A percentile compares a stretch with the other conserved stretches of the same genome.
phyloP scores from a whole-genome alignment of 2,888 invertebrate genomes.

The Unio pictorum region DNA sequence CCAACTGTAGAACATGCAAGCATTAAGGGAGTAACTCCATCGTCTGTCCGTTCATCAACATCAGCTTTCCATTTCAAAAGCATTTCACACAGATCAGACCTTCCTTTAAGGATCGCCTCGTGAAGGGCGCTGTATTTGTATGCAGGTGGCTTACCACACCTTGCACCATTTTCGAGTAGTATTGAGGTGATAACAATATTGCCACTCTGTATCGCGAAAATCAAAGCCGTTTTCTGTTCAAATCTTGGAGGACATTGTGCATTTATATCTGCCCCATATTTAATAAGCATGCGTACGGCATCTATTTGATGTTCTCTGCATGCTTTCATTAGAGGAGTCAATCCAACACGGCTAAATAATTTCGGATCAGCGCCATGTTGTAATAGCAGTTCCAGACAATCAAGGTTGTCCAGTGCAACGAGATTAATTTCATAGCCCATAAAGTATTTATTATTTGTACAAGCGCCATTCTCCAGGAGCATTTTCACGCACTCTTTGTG shows the following conservation, averaged over 20 bases:
- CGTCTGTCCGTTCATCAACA: constrained; percentile 71
- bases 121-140: constrained; percentile 86
- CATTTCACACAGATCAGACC: constrained; percentile 60
- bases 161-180: constrained; percentile 86
- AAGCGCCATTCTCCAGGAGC: constrained; percentile 87
- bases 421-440: constrained; percentile 92
- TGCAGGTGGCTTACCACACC: constrained; percentile 77
- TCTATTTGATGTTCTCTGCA: constrained; percentile 74
- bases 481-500: constrained; percentile 79
- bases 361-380: constrained; percentile 91
- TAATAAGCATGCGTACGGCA: constrained; percentile 76
- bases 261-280: constrained; percentile 89
- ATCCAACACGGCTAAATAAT: constrained; percentile 86
- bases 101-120: constrained; percentile 81
- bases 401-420: constrained; percentile 82
- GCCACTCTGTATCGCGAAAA: constrained; percentile 89
- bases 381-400: constrained; percentile 86
- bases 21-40: constrained; percentile 71
- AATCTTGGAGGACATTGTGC: constrained; percentile 88
- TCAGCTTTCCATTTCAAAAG: constrained; percentile 72
- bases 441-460: constrained; percentile 93
- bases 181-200: constrained; percentile 81
- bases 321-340: constrained; percentile 93
- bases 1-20: constrained; percentile 67
- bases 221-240: constrained; percentile 89